Conservation (phyloP, 2,888 invertebrate species). For the Aphrophora alni region DNA sequence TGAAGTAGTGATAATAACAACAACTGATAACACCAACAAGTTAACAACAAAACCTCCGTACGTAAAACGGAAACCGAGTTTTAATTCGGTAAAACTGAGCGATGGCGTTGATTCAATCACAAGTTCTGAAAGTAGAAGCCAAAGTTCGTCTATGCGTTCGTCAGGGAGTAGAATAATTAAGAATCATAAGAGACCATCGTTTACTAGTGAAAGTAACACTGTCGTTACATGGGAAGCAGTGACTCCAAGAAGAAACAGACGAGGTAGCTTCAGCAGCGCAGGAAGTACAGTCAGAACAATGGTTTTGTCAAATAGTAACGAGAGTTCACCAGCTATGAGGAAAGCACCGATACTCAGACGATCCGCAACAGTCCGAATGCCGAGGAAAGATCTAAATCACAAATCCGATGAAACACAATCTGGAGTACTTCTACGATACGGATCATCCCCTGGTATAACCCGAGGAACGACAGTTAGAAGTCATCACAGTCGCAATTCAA, state of each 20-base stretch:
- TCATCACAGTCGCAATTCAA: slow-evolving; percentile 80
- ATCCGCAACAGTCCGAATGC: slow-evolving; percentile 67
- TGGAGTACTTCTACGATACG: slow-evolving; percentile 43
- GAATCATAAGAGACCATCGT: slow-evolving; percentile 11
- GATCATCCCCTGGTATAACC: slow-evolving; percentile 43
- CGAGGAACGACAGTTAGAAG: slow-evolving; percentile 60
- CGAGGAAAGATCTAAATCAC: slow-evolving; percentile 51
- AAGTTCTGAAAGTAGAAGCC: slow-evolving; percentile 24
- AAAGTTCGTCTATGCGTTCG: slow-evolving; percentile 46
- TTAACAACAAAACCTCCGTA: slow-evolving; percentile 23
- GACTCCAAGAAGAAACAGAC: slow-evolving; percentile 39
- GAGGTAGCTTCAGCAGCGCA: slow-evolving; percentile 43
- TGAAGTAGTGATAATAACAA: slow-evolving; percentile 49
- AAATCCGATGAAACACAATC: not conserved
- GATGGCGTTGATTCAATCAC: slow-evolving; percentile 26
- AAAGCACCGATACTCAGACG: slow-evolving; percentile 60
- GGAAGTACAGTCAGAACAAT: slow-evolving; percentile 68
- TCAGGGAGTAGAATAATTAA: slow-evolving; percentile 17
- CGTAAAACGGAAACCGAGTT: slow-evolving; percentile 25
- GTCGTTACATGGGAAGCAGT: slow-evolving; percentile 47
- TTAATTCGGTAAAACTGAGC: slow-evolving; percentile 6
- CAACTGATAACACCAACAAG: slow-evolving; percentile 47
- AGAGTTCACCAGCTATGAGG: slow-evolving; percentile 49
- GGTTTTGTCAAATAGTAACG: slow-evolving; percentile 63
- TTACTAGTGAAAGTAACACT: slow-evolving; percentile 45